Conservation (phyloP, 2,797 vertebrate species). For the Hoplostethus atlanticus region DNA sequence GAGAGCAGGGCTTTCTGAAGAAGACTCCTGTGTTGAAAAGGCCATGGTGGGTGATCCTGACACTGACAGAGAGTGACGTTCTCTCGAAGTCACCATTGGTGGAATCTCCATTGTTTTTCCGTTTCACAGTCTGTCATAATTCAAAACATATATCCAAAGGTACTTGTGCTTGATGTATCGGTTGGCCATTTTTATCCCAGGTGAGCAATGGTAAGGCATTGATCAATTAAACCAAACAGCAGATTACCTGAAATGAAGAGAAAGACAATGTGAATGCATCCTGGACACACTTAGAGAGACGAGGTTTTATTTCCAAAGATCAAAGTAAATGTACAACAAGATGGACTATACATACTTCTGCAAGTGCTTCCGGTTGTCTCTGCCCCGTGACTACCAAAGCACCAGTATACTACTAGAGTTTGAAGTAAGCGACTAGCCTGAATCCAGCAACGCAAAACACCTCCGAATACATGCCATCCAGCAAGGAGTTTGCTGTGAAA, state of each 20-base stretch:
- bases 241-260: conserved; percentile 64
- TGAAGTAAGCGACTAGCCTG: conserved; percentile 19
- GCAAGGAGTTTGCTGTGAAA: conserved; percentile 56
- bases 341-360: conserved; percentile 32
- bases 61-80: conserved; percentile 49
- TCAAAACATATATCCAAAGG: conserved; percentile 77
- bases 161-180: conserved; percentile 70
- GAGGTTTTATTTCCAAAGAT: conserved; percentile 3
- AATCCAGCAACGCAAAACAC: conserved; percentile 21
- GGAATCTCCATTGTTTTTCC: conserved; percentile 84
- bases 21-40: conserved; percentile 51
- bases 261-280: conserved; percentile 41
- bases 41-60: conserved; percentile 57
- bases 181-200: conserved; percentile 68
- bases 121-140: conserved; percentile 73
- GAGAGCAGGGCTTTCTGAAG: conserved; percentile 50
- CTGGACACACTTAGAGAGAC: conserved; percentile 19
- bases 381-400: conserved; percentile 6
- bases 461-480: conserved; percentile 43
- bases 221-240: conserved; percentile 32
- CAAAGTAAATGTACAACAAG: conserved; percentile 6
- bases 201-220: background rate
- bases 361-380: conserved; percentile 5
- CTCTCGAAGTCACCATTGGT: conserved; percentile 64
- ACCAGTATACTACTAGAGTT: background rate